Base-by-base conservation (phyloP, 2,113 vertebrate species). In the Setophaga kirtlandii region DNA sequence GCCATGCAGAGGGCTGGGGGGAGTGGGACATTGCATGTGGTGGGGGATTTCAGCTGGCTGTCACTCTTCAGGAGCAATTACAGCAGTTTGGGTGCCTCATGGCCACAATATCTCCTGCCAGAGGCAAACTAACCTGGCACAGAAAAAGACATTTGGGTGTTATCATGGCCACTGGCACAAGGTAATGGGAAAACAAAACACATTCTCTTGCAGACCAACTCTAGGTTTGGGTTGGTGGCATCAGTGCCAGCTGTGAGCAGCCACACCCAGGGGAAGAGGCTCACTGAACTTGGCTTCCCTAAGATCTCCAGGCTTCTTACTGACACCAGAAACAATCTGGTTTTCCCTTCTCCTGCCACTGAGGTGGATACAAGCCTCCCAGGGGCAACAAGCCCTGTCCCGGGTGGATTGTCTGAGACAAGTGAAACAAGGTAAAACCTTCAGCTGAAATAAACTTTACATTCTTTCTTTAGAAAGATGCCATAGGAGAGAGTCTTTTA, bases 221-320 rank as follows among this genome's bases (percentile, higher is more conserved):
- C 15, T 28, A 37, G 35, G 25, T 46, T 46, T 60, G 27, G 6
- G 2, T 19, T 16, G 24, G 33, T 56, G 47, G 23, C 23, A 56
- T 80, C n/a, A 56, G 9, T 0, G 2, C 47, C 82, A 59, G n/a
- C 33, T 78, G 60, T 35, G 62, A 83, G 55, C 75, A 70, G 41
- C 50, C 4, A 3, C 39, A 49, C 14, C 6, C 6, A 3, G 27
- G 21, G 33, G 10, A 59, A 74, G 37, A 56, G 5, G 20, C 15
- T 82, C 41, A 5, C 8, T 25, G 4, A 55, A 5, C 46, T 56
- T 0, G 0, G 7, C 35, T 75, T 60, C 6, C 30, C 13, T 41
- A 33, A 53, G 31, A n/a, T 23, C 27, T 75, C 42, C 37, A 62
- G 76, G 17, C 46, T 91, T 82, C 31, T 58, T 42, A 28, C 1